These are phyloP conservation scores for Masnerella sp. DNA, from an alignment of 2,888 invertebrate genomes.

Conservation along the genomic window DNA sequence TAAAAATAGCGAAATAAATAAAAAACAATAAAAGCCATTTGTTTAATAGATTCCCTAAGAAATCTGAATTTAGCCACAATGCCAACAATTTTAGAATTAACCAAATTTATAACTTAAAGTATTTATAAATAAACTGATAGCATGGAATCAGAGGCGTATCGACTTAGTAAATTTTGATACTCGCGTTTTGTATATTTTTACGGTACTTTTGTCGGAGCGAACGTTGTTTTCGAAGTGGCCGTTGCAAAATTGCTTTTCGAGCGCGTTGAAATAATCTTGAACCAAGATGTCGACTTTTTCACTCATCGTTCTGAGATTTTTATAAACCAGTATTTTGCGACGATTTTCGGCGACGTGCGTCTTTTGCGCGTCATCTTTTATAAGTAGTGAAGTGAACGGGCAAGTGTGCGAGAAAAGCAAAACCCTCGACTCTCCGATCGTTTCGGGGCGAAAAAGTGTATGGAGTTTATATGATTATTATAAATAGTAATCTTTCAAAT, in stretches of 20 bases:
- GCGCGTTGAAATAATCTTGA: background rate
- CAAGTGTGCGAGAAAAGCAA: slow-evolving; percentile 9
- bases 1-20: background rate
- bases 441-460: slow-evolving; percentile 12
- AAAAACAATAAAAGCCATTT: background rate
- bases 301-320: slow-evolving; percentile 27
- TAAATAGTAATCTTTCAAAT: slow-evolving; percentile 35
- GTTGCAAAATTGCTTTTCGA: slow-evolving; percentile 2
- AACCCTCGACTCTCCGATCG: no score
- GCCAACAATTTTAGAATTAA: slow-evolving; percentile 11
- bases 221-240: no score
- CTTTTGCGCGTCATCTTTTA: slow-evolving; percentile 32
- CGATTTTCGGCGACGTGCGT: slow-evolving; percentile 29
- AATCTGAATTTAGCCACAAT: slow-evolving; percentile 2
- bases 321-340: slow-evolving; percentile 46
- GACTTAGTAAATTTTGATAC: background rate
- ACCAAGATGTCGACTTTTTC: slow-evolving; percentile 5
- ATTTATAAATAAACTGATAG: no score
- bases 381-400: slow-evolving; percentile 23
- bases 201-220: no score
- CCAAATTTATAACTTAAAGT: slow-evolving; percentile 14
- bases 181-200: slow-evolving; percentile 2
- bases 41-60: background rate
- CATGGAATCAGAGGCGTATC: no score
- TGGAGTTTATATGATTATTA: slow-evolving; percentile 25